These are phyloP conservation scores for Dryobotodes eremita DNA, from an alignment of 2,888 invertebrate species.

Conservation along the genomic window DNA sequence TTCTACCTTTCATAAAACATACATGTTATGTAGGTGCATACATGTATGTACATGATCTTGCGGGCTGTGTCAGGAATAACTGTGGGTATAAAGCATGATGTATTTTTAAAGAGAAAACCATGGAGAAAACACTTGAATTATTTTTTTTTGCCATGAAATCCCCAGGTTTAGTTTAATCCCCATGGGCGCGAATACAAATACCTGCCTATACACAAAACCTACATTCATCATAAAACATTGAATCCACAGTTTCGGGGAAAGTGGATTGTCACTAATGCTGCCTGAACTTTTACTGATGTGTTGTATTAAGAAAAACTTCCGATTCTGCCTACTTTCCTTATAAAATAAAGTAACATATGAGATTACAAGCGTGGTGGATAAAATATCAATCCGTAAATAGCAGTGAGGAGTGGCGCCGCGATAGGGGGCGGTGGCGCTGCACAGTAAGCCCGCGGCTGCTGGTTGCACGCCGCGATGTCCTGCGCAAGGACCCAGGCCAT, in stretches of 20 bases:
- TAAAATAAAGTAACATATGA: not conserved
- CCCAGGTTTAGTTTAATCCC: not conserved
- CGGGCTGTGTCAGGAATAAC: not conserved
- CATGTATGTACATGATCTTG: not conserved
- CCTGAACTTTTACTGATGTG: not conserved
- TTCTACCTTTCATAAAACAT: not conserved
- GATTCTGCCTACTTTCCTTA: not conserved
- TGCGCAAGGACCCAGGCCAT: conserved; percentile 88
- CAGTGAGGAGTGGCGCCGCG: conserved; percentile 78
- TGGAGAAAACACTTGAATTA: no score
- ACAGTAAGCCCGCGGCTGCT: conserved; percentile 81
- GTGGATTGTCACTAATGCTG: not conserved
- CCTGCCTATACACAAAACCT: not conserved
- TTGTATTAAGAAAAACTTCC: not conserved
- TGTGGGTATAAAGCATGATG: no score
- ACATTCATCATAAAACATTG: not conserved
- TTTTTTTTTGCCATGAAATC: not conserved
- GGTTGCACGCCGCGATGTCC: conserved; percentile 84
- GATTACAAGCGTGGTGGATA: conserved; percentile 77
- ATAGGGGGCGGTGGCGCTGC: conserved; percentile 74
- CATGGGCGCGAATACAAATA: not conserved
- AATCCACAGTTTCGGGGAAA: not conserved
- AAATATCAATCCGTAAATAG: conserved; percentile 78
- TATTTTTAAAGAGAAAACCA: no score
- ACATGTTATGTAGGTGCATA: not conserved